phyloP scores from a whole-genome alignment of 2,888 invertebrate genomes.

The Calameuta filiformis region DNA sequence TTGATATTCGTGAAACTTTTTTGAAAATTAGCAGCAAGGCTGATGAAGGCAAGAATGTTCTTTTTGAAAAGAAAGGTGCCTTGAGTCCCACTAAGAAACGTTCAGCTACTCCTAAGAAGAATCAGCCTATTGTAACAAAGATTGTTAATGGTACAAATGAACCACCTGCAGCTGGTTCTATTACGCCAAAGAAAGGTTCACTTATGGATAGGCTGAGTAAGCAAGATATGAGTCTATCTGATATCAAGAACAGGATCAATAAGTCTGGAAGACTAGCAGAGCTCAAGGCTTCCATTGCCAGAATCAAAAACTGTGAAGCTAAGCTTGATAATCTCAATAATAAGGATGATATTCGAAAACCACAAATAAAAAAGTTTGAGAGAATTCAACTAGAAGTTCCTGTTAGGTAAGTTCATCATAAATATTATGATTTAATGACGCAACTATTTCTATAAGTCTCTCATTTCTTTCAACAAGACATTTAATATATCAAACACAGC shows the following conservation, averaged over 20 bases:
- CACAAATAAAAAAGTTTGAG: constrained; percentile 75
- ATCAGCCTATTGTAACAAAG: constrained; percentile 38
- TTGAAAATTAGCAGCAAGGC: constrained; percentile 37
- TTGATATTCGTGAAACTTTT: constrained; percentile 59
- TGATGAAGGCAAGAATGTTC: constrained; percentile 42
- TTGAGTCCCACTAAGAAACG: constrained; percentile 55
- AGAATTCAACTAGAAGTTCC: constrained; percentile 82
- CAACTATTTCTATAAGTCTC: not conserved
- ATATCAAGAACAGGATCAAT: constrained; percentile 76
- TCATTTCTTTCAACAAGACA: not conserved
- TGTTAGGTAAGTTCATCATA: constrained; percentile 70
- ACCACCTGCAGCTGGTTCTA: constrained; percentile 29
- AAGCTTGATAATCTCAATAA: constrained; percentile 68
- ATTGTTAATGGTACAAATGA: constrained; percentile 51
- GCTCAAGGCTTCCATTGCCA: constrained; percentile 75
- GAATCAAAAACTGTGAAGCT: constrained; percentile 74
- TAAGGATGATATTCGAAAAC: constrained; percentile 60
- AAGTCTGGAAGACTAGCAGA: constrained; percentile 78
- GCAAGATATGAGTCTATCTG: constrained; percentile 75
- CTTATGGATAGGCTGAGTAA: constrained; percentile 68
- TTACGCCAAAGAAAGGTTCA: constrained; percentile 64
- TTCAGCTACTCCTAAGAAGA: constrained; percentile 30
- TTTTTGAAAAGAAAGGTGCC: constrained; percentile 55
- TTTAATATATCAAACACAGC: not conserved
- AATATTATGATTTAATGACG: not conserved